These are phyloP conservation scores for Brachionus paranguensis DNA, from an alignment of 1,140 invertebrate genomes.

Conservation along the genomic window DNA sequence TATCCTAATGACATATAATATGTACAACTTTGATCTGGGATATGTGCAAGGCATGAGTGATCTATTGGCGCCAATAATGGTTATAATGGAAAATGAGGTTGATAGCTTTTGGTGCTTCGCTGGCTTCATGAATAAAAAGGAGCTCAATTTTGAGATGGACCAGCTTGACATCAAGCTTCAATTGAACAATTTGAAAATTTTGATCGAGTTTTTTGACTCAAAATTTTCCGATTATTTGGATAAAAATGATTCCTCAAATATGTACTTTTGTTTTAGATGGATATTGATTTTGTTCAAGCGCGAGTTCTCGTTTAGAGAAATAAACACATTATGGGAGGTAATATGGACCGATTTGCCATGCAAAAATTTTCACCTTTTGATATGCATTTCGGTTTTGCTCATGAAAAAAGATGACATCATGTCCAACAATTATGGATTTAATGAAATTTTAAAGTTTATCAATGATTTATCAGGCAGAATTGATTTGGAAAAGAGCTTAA, in stretches of 20 bases:
- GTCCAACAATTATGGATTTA: constrained; percentile 82
- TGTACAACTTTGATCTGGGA: constrained; percentile 97
- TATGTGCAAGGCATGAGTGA: constrained; percentile 85
- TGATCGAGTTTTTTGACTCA: constrained; percentile 75
- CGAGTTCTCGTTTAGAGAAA: constrained; percentile 61
- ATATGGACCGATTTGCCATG: constrained; percentile 85
- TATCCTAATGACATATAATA: constrained; percentile 97
- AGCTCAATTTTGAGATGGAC: constrained; percentile 91
- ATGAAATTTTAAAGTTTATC: constrained; percentile 69
- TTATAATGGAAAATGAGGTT: constrained; percentile 76
- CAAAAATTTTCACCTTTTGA: constrained; percentile 82
- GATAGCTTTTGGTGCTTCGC: constrained; percentile 99
- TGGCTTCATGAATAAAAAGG: constrained; percentile 92
- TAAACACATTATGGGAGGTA: constrained; percentile 60
- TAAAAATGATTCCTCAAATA: constrained; percentile 81
- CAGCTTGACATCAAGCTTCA: constrained; percentile 90
- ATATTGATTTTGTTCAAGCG: constrained; percentile 63
- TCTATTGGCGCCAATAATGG: constrained; percentile 80
- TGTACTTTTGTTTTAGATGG: constrained; percentile 96
- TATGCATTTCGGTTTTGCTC: constrained; percentile 83
- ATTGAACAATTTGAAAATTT: constrained; percentile 71
- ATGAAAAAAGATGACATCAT: constrained; percentile 76
- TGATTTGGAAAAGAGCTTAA: constrained; percentile 12
- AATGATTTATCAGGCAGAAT: constrained; percentile 25
- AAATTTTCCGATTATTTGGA: constrained; percentile 72